A percentile compares a stretch with the other conserved stretches of the same genome.
Evolutionary conservation across 2,888 invertebrate species (phyloP).

Genomic region (Microchrysa polita): DNA sequence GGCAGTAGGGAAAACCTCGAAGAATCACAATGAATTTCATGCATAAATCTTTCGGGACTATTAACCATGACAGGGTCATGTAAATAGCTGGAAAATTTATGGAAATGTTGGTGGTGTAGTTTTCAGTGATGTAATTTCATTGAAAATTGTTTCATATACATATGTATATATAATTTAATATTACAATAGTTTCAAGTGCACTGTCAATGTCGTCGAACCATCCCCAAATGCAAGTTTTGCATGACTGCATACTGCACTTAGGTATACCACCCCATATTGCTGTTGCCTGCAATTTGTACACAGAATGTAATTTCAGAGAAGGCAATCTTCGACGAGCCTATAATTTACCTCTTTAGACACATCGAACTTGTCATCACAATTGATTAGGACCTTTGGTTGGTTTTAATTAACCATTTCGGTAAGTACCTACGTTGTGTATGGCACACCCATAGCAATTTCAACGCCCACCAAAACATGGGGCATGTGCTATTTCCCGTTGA

Average conservation of each 20-base stretch:
- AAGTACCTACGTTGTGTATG: not conserved
- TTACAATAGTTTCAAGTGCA: not conserved
- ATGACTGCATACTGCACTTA: too few relatives aligned
- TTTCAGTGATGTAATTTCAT: not conserved
- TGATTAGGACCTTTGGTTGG: not conserved
- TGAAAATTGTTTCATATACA: not conserved
- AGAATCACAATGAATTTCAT: slow-evolving; percentile 7
- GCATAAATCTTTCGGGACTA: slow-evolving; percentile 37
- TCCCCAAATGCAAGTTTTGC: not conserved
- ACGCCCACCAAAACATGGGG: not conserved
- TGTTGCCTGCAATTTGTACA: too few relatives aligned
- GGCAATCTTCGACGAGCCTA: not conserved
- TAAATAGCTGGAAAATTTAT: slow-evolving; percentile 34
- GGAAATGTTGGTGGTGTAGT: not conserved
- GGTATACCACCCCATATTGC: too few relatives aligned
- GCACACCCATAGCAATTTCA: not conserved
- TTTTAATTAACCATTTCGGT: not conserved
- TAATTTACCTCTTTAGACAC: not conserved
- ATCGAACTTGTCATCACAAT: not conserved
- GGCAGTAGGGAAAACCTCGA: not conserved
- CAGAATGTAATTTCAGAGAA: not conserved
- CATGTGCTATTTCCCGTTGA: not conserved
- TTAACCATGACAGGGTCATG: slow-evolving; percentile 35
- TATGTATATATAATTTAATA: too few relatives aligned
- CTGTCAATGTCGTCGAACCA: not conserved